Evolutionary conservation across 2,797 vertebrate species (phyloP).

Genomic region (Gobionotothen gibberifrons): DNA sequence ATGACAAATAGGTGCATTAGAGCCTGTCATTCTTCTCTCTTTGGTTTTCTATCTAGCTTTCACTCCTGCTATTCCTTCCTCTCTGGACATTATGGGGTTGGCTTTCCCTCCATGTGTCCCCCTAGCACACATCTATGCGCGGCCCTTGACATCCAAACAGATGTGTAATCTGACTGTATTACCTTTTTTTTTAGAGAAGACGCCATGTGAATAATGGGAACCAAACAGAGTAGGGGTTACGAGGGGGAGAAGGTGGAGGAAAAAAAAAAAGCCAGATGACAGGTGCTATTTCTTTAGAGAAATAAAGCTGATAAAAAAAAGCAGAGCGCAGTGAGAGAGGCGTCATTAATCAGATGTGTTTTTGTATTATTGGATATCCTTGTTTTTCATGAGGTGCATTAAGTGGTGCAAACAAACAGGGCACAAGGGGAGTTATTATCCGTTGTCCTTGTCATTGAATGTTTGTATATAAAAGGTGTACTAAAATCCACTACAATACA

Average conservation of each 20-base stretch:
- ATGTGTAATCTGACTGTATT: slow-evolving; percentile 80
- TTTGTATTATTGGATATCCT: slow-evolving; percentile 58
- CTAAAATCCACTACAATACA: slow-evolving; percentile 7
- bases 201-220: slow-evolving; percentile 75
- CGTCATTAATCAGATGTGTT: slow-evolving; percentile 76
- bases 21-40: slow-evolving; percentile 86
- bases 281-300: slow-evolving; percentile 62
- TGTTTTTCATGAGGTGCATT: slow-evolving; percentile 52
- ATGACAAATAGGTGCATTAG: slow-evolving; percentile 95
- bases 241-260: slow-evolving; percentile 35
- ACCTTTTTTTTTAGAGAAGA: slow-evolving; percentile 68
- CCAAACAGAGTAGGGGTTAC: slow-evolving; percentile 63
- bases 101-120: slow-evolving; percentile 57
- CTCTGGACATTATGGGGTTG: slow-evolving; percentile 66
- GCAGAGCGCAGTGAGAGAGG: slow-evolving; percentile 39
- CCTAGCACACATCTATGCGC: slow-evolving; percentile 64
- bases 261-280: slow-evolving; percentile 46
- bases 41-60: slow-evolving; percentile 69
- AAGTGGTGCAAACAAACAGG: slow-evolving; percentile 50
- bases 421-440: slow-evolving; percentile 52
- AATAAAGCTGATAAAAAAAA: slow-evolving; percentile 73
- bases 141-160: slow-evolving; percentile 70
- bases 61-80: slow-evolving; percentile 65
- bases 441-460: slow-evolving; percentile 49
- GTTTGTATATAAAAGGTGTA: slow-evolving; percentile 17